Base-by-base conservation (phyloP, 2,888 invertebrate genomes). In the Drosophila setosimentum region DNA sequence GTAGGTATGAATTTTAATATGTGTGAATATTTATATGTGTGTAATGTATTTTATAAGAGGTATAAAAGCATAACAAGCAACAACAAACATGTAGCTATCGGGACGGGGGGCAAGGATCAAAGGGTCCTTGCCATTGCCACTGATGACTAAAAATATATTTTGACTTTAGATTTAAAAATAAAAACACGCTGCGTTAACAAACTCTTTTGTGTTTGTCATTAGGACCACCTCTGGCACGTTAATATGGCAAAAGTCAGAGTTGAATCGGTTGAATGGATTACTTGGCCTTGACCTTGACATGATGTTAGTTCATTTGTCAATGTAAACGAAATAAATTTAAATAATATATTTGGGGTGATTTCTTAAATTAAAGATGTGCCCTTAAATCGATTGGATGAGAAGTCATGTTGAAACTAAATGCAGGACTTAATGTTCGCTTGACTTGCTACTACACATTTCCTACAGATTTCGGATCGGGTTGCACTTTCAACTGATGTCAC, bases 1-100 rank as follows among this genome's bases (percentile, higher is more conserved):
- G 48, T 68, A 64, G 54, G 71, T 79, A 83, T 76, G 74, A 75
- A 87, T 87, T 87, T 84, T 81, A 87, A 87, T 84, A 85, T 85
- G 76, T 87, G 84, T 70, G 68, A 80, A 87, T 87, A 83, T 83
- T 77, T 77, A 78, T 76, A 75, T 55, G 69, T 30, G 40, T 18
- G 40, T 59, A 73, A 76, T 78, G 78, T 74, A 81, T 82, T 82
- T 81, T 63, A 77, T 75, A 75, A 68, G 72, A 63, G 49, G 50
- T 58, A 53, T 68, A 74, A 51, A 73, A 69, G 73, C 73, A 77
- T 74, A 61, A 50, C 58, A 32, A 29, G 48, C 60, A 70, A 66
- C 53, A 40, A 35, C 42, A 51, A 24, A 21, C 48, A 35, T 35
- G 55, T 51, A 30, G 57, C 37, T 49, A 27, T 30, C 29, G 45